A percentile compares a stretch with the other conserved stretches of the same genome.
These are phyloP conservation scores for Loriculus beryllinus DNA, from an alignment of 2,797 vertebrate species.

Conservation along the genomic window DNA sequence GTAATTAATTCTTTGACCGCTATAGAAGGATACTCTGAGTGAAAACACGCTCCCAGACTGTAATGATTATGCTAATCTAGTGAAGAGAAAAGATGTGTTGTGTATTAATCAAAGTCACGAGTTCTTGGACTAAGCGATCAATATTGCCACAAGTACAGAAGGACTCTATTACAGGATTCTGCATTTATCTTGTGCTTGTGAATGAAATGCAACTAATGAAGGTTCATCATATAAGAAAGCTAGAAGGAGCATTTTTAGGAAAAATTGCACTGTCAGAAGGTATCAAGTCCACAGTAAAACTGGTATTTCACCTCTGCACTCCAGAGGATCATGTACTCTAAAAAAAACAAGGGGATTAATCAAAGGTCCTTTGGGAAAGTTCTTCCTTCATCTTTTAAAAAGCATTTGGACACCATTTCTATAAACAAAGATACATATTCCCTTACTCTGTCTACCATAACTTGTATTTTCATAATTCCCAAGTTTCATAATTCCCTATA, in stretches of 20 bases:
- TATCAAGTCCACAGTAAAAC: not conserved
- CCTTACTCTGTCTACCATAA: not conserved
- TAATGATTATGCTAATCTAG: conserved; percentile 53
- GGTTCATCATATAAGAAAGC: not conserved
- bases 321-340: not conserved
- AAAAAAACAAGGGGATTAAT: not conserved
- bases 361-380: not conserved
- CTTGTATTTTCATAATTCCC: not conserved
- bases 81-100: not conserved
- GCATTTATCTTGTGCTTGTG: not conserved
- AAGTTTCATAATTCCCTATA: not conserved
- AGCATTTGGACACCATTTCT: not conserved
- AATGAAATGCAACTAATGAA: not conserved
- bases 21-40: not conserved
- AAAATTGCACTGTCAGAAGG: not conserved
- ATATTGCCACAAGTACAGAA: not conserved
- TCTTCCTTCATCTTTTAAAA: not conserved
- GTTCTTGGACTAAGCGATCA: conserved; percentile 3
- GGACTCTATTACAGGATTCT: not conserved
- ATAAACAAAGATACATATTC: not conserved
- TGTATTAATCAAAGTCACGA: conserved; percentile 39
- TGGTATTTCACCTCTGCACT: not conserved
- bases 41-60: not conserved
- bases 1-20: conserved; percentile 35
- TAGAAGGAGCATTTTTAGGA: not conserved